Evolutionary conservation across 1,140 invertebrate genomes (phyloP).

Genomic region (Telenomus remus): DNA sequence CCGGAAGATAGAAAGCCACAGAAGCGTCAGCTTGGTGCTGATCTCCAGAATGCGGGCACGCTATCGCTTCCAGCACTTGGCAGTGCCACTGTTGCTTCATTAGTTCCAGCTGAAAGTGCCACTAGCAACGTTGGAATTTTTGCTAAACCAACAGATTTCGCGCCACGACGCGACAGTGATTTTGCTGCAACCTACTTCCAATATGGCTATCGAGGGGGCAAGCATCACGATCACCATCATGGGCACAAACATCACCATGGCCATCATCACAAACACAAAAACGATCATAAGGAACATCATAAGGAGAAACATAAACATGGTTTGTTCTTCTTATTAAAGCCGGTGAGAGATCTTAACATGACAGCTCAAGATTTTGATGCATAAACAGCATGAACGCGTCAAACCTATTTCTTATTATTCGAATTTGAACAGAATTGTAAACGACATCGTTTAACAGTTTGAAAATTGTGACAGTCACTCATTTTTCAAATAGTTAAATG

Average conservation of each 20-base stretch:
- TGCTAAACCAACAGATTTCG: conserved; percentile 6
- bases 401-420: too few species aligned
- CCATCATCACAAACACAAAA: conserved; percentile 43
- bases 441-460: too few species aligned
- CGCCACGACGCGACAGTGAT: conserved; percentile 23
- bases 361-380: too few species aligned
- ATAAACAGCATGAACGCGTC: conserved; percentile 63
- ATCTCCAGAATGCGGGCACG: conserved; percentile 25
- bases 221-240: conserved; percentile 58
- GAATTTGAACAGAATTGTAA: too few species aligned
- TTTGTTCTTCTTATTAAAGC: too few species aligned
- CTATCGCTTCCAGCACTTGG: conserved; percentile 19
- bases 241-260: conserved; percentile 47
- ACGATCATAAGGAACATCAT: conserved; percentile 57
- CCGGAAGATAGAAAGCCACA: conserved; percentile 50
- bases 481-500: too few species aligned
- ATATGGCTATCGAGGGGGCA: conserved; percentile 16
- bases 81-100: conserved; percentile 7
- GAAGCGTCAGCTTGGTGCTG: conserved; percentile 59
- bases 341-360: too few species aligned
- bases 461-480: too few species aligned
- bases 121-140: conserved; percentile 7
- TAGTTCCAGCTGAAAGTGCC: background rate
- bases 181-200: conserved; percentile 35
- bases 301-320: conserved; percentile 61